A percentile compares a stretch with the other conserved stretches of the same genome.
phyloP scores from a whole-genome alignment of 1,140 invertebrate genomes.

The Cydia pomonella region DNA sequence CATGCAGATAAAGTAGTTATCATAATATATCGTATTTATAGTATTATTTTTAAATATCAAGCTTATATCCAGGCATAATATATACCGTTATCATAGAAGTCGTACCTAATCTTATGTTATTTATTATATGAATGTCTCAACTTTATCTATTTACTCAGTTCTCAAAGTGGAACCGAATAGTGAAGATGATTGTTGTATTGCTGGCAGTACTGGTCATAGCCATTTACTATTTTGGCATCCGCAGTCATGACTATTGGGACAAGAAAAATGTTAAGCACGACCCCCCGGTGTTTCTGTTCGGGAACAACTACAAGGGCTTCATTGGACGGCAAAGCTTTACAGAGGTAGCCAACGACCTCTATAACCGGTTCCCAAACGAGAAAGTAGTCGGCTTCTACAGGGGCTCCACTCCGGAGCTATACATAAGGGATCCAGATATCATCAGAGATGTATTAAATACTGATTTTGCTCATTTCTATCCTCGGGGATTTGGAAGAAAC shows the following conservation, averaged over 20 bases:
- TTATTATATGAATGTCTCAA: too few relatives aligned
- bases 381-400: conserved; percentile 62
- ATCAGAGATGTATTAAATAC: conserved; percentile 48
- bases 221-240: conserved; percentile 44
- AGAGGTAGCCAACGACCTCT: conserved; percentile 50
- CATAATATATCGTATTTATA: too few relatives aligned
- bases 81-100: too few relatives aligned
- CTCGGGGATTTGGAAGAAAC: conserved; percentile 60
- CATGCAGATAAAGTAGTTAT: too few relatives aligned
- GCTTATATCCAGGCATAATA: too few relatives aligned
- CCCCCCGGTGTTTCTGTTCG: too few relatives aligned
- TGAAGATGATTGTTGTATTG: neutral
- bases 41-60: too few relatives aligned
- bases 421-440: conserved; percentile 54
- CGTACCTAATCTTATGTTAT: too few relatives aligned
- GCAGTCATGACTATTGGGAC: conserved; percentile 57
- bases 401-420: conserved; percentile 52
- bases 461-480: conserved; percentile 57
- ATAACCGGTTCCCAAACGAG: conserved; percentile 58
- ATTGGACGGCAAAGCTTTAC: conserved; percentile 47
- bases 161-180: neutral
- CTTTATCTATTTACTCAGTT: too few relatives aligned
- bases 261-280: conserved; percentile 61
- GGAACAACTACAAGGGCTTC: conserved; percentile 45
- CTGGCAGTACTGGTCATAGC: neutral